Evolutionary conservation across 2,888 invertebrate species (phyloP).

Genomic region (Pinctada fucata): DNA sequence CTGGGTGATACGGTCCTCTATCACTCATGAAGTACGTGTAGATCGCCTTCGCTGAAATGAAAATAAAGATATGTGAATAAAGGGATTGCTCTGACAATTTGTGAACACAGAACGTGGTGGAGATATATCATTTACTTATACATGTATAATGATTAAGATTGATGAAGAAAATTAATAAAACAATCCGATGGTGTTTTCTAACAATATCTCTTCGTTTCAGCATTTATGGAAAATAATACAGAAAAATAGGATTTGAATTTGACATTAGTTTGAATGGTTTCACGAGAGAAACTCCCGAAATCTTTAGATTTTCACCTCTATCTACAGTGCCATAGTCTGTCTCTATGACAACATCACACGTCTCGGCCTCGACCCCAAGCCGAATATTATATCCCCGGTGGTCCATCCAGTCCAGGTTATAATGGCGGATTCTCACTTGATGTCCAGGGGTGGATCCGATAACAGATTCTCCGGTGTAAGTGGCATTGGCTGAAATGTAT

Average conservation of each 20-base stretch:
- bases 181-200: too few species aligned
- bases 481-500: not conserved
- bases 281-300: too few species aligned
- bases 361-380: not conserved
- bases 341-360: conserved; percentile 11
- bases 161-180: too few species aligned
- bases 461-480: conserved; percentile 9
- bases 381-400: conserved; percentile 15
- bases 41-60: not conserved
- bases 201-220: too few species aligned
- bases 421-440: conserved; percentile 3
- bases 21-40: conserved; percentile 11
- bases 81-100: not conserved
- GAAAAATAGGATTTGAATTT: too few species aligned
- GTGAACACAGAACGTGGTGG: too few species aligned
- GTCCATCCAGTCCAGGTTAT: conserved; percentile 18
- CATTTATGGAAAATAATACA: too few species aligned
- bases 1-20: not conserved
- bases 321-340: conserved; percentile 12
- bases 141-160: too few species aligned
- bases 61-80: not conserved
- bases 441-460: not conserved
- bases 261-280: too few species aligned
- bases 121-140: too few species aligned
- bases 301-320: not conserved